phyloP scores from a whole-genome alignment of 2,888 invertebrate genomes.

The Cantharis rustica region DNA sequence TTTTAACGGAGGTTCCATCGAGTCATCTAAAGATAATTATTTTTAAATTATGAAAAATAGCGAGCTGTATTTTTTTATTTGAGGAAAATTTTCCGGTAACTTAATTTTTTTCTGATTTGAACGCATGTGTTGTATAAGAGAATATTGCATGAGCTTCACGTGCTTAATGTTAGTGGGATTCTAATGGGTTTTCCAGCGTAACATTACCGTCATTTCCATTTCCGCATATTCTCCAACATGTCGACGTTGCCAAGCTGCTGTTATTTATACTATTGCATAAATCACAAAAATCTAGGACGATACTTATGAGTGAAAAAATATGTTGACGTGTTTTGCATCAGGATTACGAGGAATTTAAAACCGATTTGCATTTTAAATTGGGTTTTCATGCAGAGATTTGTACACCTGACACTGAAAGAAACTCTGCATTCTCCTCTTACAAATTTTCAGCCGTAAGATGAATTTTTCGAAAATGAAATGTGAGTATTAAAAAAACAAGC shows the following conservation, averaged over 20 bases:
- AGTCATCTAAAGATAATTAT: not conserved
- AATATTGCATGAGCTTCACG: constrained; percentile 3
- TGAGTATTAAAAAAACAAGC: constrained; percentile 19
- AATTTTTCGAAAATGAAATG: constrained; percentile 20
- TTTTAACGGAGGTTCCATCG: not conserved
- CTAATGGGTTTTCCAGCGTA: constrained; percentile 22
- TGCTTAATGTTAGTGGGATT: constrained; percentile 18
- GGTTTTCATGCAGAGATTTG: constrained; percentile 24
- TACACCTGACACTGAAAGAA: constrained; percentile 9
- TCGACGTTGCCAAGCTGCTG: constrained; percentile 19
- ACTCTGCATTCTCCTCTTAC: not conserved
- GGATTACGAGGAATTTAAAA: constrained; percentile 26
- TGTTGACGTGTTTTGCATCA: constrained; percentile 32
- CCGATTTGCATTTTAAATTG: constrained; percentile 30
- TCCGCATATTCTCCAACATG: constrained; percentile 20
- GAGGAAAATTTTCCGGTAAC: not conserved
- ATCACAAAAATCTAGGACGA: constrained; percentile 27
- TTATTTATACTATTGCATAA: constrained; percentile 31
- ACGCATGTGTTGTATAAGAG: constrained; percentile 4
- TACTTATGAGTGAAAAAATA: constrained; percentile 30
- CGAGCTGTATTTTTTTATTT: not conserved
- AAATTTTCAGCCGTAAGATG: constrained; percentile 17
- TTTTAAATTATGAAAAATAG: not conserved
- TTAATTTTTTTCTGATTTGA: constrained; percentile 4
- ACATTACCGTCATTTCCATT: constrained; percentile 25